Evolutionary conservation across 92 coral and sea anemone genomes (phyloP), one percentile per base, ranked within the genome.

Genomic region (Galaxea fascicularis): DNA sequence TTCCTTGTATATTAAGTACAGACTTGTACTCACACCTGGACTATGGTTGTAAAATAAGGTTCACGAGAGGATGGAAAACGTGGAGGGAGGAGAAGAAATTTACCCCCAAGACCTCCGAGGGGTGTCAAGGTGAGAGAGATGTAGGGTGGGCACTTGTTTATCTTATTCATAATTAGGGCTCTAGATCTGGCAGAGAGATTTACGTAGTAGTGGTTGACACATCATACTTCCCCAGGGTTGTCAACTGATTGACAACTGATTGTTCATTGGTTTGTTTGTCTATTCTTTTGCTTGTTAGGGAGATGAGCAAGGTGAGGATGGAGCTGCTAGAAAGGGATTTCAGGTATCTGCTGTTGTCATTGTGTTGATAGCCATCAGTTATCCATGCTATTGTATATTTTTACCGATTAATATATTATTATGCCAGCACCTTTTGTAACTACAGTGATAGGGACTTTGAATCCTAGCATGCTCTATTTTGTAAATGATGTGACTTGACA

Each of bases 61-160:
- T 58, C 68, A 4, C 85, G 86, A 75, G 94, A 91, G 52, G 94
- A 91, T 30, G 79, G 82, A 56, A 91, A 91, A 68, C 69, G 74
- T 13, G 70, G 70, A 8, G 86, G 86, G 56, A 69, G 78, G 14
- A 82, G 78, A 26, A 56, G 76, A 26, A 70, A 82, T 27, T 12
- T 82, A 26, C 70, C 47, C 45, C 58, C 41, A 13, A 71, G 86
- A 27, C 70, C 78, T 25, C 86, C 54, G 25, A 56, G 86, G 0
- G 58, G 60, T 24, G 69, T 11, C 44, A 82, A 70, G 86, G 86
- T 82, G 22, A 54, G 46, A 41, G 54, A 1, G 6, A 18, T 25
- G 21, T 28, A 1, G 3, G 39, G 3, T 53, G 66, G 10, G 12
- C 22, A 65, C 0, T 13, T 21, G 20, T 30, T 65, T 12, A 4